These are phyloP conservation scores for Paralinhomoeus sp. DNA, from an alignment of 2,888 invertebrate species.

Conservation along the genomic window DNA sequence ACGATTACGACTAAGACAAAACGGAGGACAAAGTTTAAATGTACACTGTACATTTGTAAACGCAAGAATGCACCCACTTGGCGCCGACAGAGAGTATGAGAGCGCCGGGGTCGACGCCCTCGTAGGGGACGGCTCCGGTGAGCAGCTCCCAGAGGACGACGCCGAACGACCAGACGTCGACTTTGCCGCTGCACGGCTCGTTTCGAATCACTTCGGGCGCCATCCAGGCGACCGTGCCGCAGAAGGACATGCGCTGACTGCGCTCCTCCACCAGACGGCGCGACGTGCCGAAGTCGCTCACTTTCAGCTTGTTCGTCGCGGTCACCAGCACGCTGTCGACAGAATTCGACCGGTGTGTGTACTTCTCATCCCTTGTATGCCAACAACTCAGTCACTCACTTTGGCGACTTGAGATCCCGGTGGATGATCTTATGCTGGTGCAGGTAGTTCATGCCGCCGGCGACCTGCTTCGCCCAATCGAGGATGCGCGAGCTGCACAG, in stretches of 20 bases:
- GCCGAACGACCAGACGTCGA: slow-evolving; percentile 95
- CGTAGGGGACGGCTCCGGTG: slow-evolving; percentile 75
- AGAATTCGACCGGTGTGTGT: background rate
- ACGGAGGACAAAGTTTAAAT: too few relatives aligned
- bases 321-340: slow-evolving; percentile 31
- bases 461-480: slow-evolving; percentile 82
- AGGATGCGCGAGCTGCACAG: slow-evolving; percentile 28
- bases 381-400: too few relatives aligned
- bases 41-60: too few relatives aligned
- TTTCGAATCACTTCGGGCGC: slow-evolving; percentile 93
- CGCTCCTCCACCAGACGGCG: slow-evolving; percentile 61
- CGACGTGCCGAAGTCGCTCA: slow-evolving; percentile 90
- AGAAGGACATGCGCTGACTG: slow-evolving; percentile 88
- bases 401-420: slow-evolving; percentile 91
- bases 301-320: slow-evolving; percentile 44
- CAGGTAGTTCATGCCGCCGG: slow-evolving; percentile 82
- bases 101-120: slow-evolving; percentile 78
- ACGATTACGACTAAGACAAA: too few relatives aligned
- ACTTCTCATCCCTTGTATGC: too few relatives aligned
- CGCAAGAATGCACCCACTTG: slow-evolving; percentile 6
- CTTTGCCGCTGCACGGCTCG: slow-evolving; percentile 78
- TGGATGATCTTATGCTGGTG: slow-evolving; percentile 91
- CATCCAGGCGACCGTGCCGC: slow-evolving; percentile 98
- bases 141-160: slow-evolving; percentile 93
- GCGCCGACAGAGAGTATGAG: slow-evolving; percentile 93